Evolutionary conservation across 2,113 vertebrate species (phyloP).

Genomic region (Philantomba maxwellii): DNA sequence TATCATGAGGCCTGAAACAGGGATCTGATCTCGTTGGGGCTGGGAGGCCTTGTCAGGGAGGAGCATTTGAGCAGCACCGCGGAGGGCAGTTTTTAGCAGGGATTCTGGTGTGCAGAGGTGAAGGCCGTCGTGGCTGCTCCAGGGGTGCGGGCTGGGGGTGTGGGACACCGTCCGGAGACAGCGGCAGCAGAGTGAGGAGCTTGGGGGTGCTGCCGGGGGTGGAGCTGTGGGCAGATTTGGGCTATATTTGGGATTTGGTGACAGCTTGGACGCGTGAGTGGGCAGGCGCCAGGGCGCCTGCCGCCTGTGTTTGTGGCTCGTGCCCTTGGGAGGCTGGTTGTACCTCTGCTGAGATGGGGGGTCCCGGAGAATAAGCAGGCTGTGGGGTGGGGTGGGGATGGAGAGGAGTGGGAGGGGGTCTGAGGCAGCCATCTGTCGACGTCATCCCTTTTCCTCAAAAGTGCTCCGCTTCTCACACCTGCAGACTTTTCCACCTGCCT

Average conservation of each 20-base stretch:
- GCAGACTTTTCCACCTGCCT: not conserved
- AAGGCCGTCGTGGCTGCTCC: not conserved
- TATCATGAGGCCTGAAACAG: fast-evolving
- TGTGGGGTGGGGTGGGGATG: not conserved
- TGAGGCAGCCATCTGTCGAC: not conserved
- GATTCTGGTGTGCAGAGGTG: not conserved
- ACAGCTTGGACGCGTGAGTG: not conserved
- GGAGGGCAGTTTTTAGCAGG: not conserved
- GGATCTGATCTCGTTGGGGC: not conserved
- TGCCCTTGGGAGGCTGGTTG: not conserved
- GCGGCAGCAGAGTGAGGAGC: not conserved
- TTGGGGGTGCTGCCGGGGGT: not conserved
- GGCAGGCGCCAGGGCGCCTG: not conserved
- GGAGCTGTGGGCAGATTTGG: not conserved
- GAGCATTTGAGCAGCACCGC: not conserved
- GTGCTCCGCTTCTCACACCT: not conserved
- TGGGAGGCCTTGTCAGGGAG: not conserved
- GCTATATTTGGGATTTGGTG: constrained; percentile 26
- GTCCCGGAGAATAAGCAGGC: not conserved
- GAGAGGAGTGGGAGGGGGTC: not conserved
- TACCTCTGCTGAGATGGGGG: not conserved
- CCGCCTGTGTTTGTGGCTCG: not conserved
- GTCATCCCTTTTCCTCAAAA: not conserved
- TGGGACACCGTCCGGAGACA: not conserved
- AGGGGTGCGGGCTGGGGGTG: fast-evolving